Base-by-base conservation (phyloP, 1,140 invertebrate genomes). In the Brachionus rubens region DNA sequence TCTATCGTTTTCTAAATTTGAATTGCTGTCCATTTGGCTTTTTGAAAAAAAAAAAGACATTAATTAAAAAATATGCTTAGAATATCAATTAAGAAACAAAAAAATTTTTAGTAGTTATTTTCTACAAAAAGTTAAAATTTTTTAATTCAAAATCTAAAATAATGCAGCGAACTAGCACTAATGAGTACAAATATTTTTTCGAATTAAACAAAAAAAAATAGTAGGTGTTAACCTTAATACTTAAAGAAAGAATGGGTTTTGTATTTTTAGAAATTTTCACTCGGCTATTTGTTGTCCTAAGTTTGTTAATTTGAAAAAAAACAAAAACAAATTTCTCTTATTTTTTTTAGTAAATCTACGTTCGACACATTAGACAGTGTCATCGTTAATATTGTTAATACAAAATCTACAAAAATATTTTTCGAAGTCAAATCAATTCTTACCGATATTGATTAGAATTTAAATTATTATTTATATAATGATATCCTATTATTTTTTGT, bases 1-100 rank as follows among this genome's bases (percentile, higher is more conserved):
- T 36, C 21, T 72, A 7, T 72, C 46, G n/a, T 72, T 54, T 26
- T 72, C 68, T 50, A 72, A 50, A 33, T 54, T 72, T 24, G 46
- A 72, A 36, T 41, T 54, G 28, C 59, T 43, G 19, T 65, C 59
- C 59, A 65, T 65, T 43, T 65, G 33, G 21, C 59, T 65, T 65
- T 62, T n/a, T n/a, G n/a, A n/a, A 14, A 46, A 46, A 46, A 46
- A 46, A 46, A 46, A 46, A 14, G 3, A 7, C 14, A 7, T 46
- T 14, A 7, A 3, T 46, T 46, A 36, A 36, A 36, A 5, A n/a
- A n/a, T n/a, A n/a, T n/a, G n/a, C n/a, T 54, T 24, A 54, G 52
- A 54, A 54, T 28, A 54, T 54, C 33, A 59, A 59, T 59, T 59
- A 59, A 59, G 36, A 59, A 9, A n/a, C n/a, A 40, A 36, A 19